phyloP scores from a whole-genome alignment of 2,113 vertebrate genomes.

The Carassius gibelio region DNA sequence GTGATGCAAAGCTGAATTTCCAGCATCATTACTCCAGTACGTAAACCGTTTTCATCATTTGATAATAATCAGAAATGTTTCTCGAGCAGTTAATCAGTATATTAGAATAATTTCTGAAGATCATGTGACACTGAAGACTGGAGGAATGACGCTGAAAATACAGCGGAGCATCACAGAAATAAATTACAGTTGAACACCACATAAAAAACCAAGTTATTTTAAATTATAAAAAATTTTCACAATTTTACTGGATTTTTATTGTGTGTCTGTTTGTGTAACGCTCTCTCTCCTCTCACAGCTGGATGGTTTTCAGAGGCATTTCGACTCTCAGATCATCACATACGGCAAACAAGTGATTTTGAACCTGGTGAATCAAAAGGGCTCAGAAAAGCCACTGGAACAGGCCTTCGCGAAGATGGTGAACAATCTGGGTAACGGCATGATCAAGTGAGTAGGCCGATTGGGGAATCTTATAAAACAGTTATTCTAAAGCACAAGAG shows the following conservation, averaged over 20 bases:
- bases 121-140: background rate
- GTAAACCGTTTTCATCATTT: too few species aligned
- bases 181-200: background rate
- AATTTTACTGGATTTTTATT: background rate
- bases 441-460: constrained; percentile 82
- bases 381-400: constrained; percentile 92
- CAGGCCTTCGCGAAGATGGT: constrained; percentile 89
- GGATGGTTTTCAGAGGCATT: constrained; percentile 96
- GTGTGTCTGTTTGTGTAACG: background rate
- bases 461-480: too few species aligned
- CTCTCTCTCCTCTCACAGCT: constrained; percentile 71
- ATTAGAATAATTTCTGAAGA: background rate
- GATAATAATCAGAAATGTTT: too few species aligned
- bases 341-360: constrained; percentile 93
- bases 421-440: constrained; percentile 81
- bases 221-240: background rate
- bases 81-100: too few species aligned
- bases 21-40: too few species aligned
- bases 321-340: constrained; percentile 92
- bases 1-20: too few species aligned
- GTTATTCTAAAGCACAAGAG: background rate
- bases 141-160: background rate
- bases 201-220: background rate
- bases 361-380: constrained; percentile 96
- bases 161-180: background rate